Base-by-base conservation (phyloP, 2,797 vertebrate species). In the Dendrocincla fuliginosa region DNA sequence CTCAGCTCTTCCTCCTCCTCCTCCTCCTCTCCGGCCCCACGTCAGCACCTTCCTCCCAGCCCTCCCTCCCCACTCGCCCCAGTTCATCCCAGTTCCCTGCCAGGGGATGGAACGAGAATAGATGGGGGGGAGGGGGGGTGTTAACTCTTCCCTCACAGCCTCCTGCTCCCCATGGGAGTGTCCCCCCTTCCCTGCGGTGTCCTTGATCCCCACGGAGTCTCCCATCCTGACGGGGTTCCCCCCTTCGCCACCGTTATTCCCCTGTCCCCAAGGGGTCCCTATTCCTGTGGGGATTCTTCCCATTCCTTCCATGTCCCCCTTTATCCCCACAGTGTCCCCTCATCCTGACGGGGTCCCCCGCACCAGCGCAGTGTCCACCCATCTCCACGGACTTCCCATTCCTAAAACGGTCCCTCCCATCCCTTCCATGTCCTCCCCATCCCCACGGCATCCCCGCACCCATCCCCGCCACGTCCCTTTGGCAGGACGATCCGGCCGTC, bases 71-170 rank as follows among this genome's bases (percentile, higher is more conserved):
- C 2, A 28, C n/a, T 70, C n/a, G 39, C 61, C 39, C 87, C 88
- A 85, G 89, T 79, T 90, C 86, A 87, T 84, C 90, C 82, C 90
- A 92, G 93, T 89, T 75, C 90, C 61, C 73, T 52, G 61, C 60
- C 70, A 13, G 16, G 41, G 70, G n/a, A 28, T 22, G 41, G 70
- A 25, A 70, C 37, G 83, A 52, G 55, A 39, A 27, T 7, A 44
- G 44, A 14, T 1, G 27, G 15, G 9, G 15, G 15, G n/a, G 9
- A 8, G 16, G 12, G 20, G 7, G 13, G 25, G 15, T 22, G 25
- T 75, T 70, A 91, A 80, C 69, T 7, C 80, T 67, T 81, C 59
- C 69, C 64, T 68, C 8, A 1, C 73, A n/a, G 23, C 16, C 55
- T 41, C n/a, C 50, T 47, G 57, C 32, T 32, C 44, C n/a, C 49